Base-by-base conservation (phyloP, 2,888 invertebrate genomes). In the Periphyllus acericola region DNA sequence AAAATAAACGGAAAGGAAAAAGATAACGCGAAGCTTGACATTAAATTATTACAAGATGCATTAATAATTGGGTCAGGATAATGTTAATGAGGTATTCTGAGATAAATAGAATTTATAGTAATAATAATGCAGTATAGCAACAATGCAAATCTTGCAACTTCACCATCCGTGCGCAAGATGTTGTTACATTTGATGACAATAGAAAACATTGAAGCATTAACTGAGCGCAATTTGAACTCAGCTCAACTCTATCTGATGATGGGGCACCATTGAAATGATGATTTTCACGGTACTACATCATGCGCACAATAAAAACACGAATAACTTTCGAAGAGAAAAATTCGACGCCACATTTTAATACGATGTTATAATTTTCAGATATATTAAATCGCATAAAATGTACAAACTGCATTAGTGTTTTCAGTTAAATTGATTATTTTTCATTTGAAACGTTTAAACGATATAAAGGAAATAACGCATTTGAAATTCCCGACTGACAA, bases 151-250 rank as follows among this genome's bases (percentile, higher is more conserved):
- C 21, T 6, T 52, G 46, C 32, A 32, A 78, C 78, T 78, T 6
- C 6, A 78, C 21, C 46, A 17, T 29, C 78, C 32, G 32, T 29
- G 29, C 29, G 78, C 52, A 21, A 78, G 29, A 78, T 19, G 78
- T 29, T 78, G 52, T 52, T 55, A 55, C 52, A 46, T 55, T 52
- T 52, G 75, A 75, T n/a, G 52, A 78, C 78, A 78, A 78, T 78
- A 29, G 78, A 25, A 78, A 78, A 78, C 46, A 78, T 78, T 52
- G 76, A 76, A 76, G 46, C 46, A 76, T 46, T 76, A 76, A 76
- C 76, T 29, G 78, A 78, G 32, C 52, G 32, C 78, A 52, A 78
- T 55, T 78, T 78, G 52, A 78, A 76, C 29, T 76, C 76, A 29
- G 46, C 52, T 32, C 78, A 21, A 78, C 32, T 52, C 78, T 29